Conservation (phyloP, 1,140 invertebrate genomes). For the Drepana arcuata region DNA sequence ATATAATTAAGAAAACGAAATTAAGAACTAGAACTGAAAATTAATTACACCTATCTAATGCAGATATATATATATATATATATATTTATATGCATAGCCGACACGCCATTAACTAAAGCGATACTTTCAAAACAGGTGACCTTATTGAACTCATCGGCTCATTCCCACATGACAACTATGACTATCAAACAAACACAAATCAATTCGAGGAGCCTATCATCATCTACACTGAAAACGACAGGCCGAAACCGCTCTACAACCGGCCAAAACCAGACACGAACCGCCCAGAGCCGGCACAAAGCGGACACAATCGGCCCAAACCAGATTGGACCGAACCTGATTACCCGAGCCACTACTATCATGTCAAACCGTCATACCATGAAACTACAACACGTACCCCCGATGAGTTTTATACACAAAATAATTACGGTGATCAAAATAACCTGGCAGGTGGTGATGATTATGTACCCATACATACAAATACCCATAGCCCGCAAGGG, state of each 20-base stretch:
- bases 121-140: constrained; percentile 62
- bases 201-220: constrained; percentile 71
- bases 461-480: constrained; percentile 53
- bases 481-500: constrained; percentile 42
- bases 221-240: constrained; percentile 57
- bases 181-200: constrained; percentile 55
- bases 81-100: background rate
- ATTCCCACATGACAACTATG: constrained; percentile 71
- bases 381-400: constrained; percentile 52
- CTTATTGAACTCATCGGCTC: constrained; percentile 74
- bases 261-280: constrained; percentile 42
- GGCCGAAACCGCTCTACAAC: constrained; percentile 47
- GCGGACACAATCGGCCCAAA: constrained; percentile 35
- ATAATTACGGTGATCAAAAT: constrained; percentile 20
- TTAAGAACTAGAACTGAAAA: no score
- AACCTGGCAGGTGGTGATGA: constrained; percentile 49
- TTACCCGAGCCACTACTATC: constrained; percentile 55
- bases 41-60: no score
- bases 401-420: constrained; percentile 42
- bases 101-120: constrained; percentile 8
- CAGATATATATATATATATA: no score
- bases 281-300: no score
- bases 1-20: no score
- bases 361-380: constrained; percentile 68
- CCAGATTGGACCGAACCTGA: constrained; percentile 39